phyloP scores from a whole-genome alignment of 1,140 invertebrate species.

The Carcinoscorpius rotundicauda region DNA sequence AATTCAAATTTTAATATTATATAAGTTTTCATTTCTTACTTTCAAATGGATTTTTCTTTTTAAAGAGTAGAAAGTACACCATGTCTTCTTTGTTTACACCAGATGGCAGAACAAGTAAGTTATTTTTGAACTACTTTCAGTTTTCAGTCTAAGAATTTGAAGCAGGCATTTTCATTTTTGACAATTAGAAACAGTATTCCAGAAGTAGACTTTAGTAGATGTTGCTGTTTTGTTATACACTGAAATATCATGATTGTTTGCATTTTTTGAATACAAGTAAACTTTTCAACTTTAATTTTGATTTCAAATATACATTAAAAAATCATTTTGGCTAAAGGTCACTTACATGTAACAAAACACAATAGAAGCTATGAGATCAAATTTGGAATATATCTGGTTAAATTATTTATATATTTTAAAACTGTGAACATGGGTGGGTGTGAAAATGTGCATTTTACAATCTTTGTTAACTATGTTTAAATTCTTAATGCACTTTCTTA shows the following conservation, averaged over 20 bases:
- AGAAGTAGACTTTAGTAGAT: neutral
- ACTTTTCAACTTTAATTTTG: too few relatives aligned
- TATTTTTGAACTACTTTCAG: conserved; percentile 1
- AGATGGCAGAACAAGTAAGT: conserved; percentile 35
- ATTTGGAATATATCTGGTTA: too few relatives aligned
- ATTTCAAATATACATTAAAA: too few relatives aligned
- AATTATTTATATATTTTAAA: too few relatives aligned
- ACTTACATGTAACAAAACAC: too few relatives aligned
- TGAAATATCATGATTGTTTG: neutral
- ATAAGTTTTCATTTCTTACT: conserved; percentile 3
- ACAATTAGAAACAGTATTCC: neutral
- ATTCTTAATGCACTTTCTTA: too few relatives aligned
- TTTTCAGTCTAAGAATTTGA: neutral
- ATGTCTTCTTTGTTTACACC: conserved; percentile 62
- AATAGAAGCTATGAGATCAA: too few relatives aligned
- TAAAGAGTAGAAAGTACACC: conserved; percentile 57
- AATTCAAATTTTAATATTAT: conserved; percentile 1
- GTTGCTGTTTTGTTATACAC: neutral
- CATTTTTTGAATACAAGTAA: too few relatives aligned
- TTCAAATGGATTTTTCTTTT: conserved; percentile 17
- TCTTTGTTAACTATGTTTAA: too few relatives aligned
- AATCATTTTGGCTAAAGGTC: too few relatives aligned
- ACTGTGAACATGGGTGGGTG: too few relatives aligned
- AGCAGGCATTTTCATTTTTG: neutral
- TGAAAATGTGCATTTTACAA: too few relatives aligned